Evolutionary conservation across 2,113 vertebrate species (phyloP), one percentile per base, ranked within the genome.

Genomic region (Zosterops pallidus): DNA sequence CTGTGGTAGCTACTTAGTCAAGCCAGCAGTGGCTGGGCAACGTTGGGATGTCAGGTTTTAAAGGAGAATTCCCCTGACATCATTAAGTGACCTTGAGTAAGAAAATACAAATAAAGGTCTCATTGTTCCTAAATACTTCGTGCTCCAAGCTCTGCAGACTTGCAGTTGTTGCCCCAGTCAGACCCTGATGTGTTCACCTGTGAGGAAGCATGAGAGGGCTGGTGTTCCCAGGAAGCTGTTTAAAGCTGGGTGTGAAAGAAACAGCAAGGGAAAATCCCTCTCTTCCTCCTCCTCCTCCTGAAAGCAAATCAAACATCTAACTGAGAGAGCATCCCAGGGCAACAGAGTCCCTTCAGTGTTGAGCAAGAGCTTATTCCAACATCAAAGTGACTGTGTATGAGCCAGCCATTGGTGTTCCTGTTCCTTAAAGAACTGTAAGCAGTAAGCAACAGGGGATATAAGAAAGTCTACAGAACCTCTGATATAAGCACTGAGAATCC

Each of bases 291-390:
- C 22, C 52, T 79, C 39, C n/a, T 68, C 25, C 60, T 69, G 74
- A 52, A 21, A 87, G 28, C 26, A 94, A 94, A 84, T 79, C 93
- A 82, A 92, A 72, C 37, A 85, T 35, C 63, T 86, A 16, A 90
- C 22, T 63, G 59, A 94, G 46, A 80, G 26, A 72, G 49, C 84
- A 81, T 49, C 68, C 72, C 0, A 0, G 39, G 82, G 59, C 49
- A 89, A 89, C 19, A 31, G 77, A 18, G 29, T 87, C 24, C 29
- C 33, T 82, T 92, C 60, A 64, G 65, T 9, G 22, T 42, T 64
- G 69, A 90, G 68, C 64, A 81, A 70, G 33, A 94, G 39, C 44
- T 59, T 86, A 42, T 50, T 65, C 47, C 46, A 80, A 29, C 60
- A 81, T 64, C 80, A 68, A 90, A 88, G 76, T 46, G 37, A 22